A percentile compares a stretch with the other conserved stretches of the same genome.
phyloP scores from a whole-genome alignment of 2,797 vertebrate species.

The Mionectes olivaceus region DNA sequence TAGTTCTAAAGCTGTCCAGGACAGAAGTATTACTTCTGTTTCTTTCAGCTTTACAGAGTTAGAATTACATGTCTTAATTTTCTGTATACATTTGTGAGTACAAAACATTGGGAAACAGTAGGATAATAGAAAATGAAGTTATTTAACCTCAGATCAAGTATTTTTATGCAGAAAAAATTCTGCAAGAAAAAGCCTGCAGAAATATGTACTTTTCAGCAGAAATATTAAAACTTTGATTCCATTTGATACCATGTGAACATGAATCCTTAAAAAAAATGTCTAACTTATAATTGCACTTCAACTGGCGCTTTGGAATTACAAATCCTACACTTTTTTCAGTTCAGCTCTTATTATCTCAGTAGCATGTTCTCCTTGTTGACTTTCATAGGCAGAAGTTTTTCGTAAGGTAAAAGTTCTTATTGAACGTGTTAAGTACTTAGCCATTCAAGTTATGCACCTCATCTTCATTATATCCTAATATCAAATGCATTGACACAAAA shows the following conservation, averaged over 20 bases:
- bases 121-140: background rate
- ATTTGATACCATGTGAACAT: background rate
- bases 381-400: background rate
- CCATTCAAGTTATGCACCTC: background rate
- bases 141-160: background rate
- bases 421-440: background rate
- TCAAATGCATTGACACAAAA: conserved; percentile 26
- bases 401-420: background rate
- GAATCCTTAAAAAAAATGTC: background rate
- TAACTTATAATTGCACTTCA: background rate
- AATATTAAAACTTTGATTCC: background rate
- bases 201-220: background rate
- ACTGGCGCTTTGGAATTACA: background rate
- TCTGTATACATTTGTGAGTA: background rate
- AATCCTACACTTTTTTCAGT: background rate
- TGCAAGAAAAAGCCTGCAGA: background rate
- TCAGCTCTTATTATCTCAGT: background rate
- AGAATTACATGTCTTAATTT: background rate
- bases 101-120: background rate
- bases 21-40: background rate
- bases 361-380: background rate
- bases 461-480: conserved; percentile 8
- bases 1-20: background rate
- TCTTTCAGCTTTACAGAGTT: background rate
- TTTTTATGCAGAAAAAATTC: background rate